Conservation (phyloP, 30 jellyfish, hydroid and myxozoan genomes). For the Rhopilema esculentum region DNA sequence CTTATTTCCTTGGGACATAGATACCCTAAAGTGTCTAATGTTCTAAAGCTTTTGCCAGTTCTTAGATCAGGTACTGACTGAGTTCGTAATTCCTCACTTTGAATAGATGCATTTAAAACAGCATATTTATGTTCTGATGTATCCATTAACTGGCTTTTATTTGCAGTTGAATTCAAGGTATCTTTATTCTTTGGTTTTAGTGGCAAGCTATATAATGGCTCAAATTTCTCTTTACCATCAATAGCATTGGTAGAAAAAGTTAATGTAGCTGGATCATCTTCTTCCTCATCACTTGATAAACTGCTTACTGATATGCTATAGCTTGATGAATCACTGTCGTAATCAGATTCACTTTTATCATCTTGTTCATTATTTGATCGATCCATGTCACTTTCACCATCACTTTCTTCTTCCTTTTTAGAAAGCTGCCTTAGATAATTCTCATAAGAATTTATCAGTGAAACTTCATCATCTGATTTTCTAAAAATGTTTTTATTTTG, state of each 20-base stretch:
- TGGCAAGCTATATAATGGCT: slow-evolving; percentile 90
- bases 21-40: slow-evolving; percentile 63
- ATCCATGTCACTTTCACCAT: background rate
- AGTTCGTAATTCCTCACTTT: slow-evolving; percentile 37
- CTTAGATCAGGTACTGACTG: slow-evolving; percentile 76
- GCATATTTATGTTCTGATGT: slow-evolving; percentile 25
- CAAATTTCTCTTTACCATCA: background rate
- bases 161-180: background rate
- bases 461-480: slow-evolving; percentile 53
- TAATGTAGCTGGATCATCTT: slow-evolving; percentile 36
- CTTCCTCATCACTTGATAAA: slow-evolving; percentile 69
- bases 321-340: slow-evolving; percentile 30
- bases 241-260: background rate
- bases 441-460: slow-evolving; percentile 63
- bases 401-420: slow-evolving; percentile 48
- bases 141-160: background rate
- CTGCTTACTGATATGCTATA: slow-evolving; percentile 75
- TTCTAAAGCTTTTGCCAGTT: slow-evolving; percentile 28
- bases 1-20: slow-evolving; percentile 34
- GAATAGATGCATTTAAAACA: slow-evolving; percentile 7
- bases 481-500: slow-evolving; percentile 1
- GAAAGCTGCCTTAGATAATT: slow-evolving; percentile 65
- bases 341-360: slow-evolving; percentile 10
- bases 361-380: background rate
- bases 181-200: slow-evolving; percentile 18